These are phyloP conservation scores for Apodemus sylvaticus DNA, from an alignment of 2,113 vertebrate genomes.

Conservation along the genomic window DNA sequence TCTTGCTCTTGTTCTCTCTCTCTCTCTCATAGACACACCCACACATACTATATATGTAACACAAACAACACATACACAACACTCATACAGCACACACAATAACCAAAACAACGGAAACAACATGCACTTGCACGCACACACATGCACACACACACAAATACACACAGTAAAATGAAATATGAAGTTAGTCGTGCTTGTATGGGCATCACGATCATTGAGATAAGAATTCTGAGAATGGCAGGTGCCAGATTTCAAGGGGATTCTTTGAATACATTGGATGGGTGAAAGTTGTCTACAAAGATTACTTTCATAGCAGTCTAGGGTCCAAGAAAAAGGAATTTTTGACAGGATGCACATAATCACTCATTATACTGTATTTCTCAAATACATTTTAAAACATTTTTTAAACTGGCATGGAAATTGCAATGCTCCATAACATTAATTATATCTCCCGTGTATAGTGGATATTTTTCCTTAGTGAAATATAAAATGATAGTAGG, in stretches of 20 bases:
- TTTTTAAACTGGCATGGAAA: background rate
- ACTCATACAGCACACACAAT: background rate
- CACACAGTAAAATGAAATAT: background rate
- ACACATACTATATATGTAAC: background rate
- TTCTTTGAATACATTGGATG: background rate
- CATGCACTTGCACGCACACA: too few relatives aligned
- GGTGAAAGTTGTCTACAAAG: background rate
- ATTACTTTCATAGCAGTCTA: background rate
- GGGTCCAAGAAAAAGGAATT: background rate
- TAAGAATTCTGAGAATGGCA: background rate
- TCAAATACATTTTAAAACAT: conserved; percentile 2
- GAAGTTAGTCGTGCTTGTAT: background rate
- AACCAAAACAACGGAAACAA: background rate
- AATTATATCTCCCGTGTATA: background rate
- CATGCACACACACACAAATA: background rate
- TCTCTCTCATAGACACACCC: background rate
- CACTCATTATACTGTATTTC: background rate
- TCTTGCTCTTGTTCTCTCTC: background rate
- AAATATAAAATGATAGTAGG: conserved; percentile 5
- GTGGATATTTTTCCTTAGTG: background rate
- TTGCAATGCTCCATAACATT: background rate
- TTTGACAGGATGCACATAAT: background rate
- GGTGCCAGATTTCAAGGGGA: background rate
- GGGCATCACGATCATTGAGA: background rate
- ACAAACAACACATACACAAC: background rate